These are phyloP conservation scores for Ellobius talpinus DNA, from an alignment of 2,113 vertebrate genomes.

Conservation along the genomic window DNA sequence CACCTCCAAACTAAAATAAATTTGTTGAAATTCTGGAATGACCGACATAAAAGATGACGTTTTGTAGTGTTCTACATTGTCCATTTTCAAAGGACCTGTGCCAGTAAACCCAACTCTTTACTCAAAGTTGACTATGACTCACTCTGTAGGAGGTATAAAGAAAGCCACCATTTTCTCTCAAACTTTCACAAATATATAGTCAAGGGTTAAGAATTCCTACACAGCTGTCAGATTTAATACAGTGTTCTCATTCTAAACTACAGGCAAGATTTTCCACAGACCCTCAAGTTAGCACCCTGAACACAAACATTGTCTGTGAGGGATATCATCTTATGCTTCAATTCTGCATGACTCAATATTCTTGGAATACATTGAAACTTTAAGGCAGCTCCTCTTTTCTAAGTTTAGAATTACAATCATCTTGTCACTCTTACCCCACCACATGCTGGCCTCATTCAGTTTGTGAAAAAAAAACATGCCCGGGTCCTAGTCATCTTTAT, in stretches of 20 bases:
- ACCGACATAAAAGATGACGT: conserved; percentile 11
- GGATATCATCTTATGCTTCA: background rate
- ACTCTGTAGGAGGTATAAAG: background rate
- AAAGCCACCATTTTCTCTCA: background rate
- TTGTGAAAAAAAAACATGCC: background rate
- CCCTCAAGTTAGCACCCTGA: background rate
- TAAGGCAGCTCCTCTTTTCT: background rate
- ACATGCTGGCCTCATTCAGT: conserved; percentile 42
- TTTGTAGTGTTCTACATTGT: background rate
- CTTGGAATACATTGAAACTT: background rate
- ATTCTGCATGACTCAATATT: background rate
- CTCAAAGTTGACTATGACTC: background rate
- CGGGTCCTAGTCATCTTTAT: background rate
- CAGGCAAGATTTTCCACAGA: background rate
- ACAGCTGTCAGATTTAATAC: conserved; percentile 3
- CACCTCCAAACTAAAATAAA: background rate
- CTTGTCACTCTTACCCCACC: background rate
- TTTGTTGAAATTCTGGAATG: background rate
- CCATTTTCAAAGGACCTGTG: background rate
- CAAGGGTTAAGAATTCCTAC: conserved; percentile 41
- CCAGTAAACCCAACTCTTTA: conserved; percentile 18
- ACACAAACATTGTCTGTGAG: background rate
- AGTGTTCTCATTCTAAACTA: background rate
- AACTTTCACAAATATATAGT: conserved; percentile 32
- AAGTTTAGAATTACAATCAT: background rate